These are phyloP conservation scores for Theropithecus gelada DNA, from an alignment of 2,113 vertebrate species.

Conservation along the genomic window DNA sequence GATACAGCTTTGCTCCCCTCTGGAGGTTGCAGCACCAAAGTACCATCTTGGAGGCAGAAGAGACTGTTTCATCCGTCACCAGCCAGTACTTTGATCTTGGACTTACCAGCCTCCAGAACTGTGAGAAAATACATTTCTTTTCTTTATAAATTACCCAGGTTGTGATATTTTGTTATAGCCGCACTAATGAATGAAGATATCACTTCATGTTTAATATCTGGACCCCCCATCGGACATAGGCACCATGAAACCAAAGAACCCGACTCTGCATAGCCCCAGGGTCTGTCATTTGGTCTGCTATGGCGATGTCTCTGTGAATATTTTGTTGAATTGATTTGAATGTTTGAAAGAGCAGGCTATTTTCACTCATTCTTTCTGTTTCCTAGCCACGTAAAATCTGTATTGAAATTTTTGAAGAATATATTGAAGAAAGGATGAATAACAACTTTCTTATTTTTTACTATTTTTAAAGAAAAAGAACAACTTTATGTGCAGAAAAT, in stretches of 20 bases:
- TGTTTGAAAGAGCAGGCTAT: not conserved
- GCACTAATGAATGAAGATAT: not conserved
- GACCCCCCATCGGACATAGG: not conserved
- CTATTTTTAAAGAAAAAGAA: not conserved
- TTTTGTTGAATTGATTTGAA: not conserved
- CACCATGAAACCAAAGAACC: not conserved
- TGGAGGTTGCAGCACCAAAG: not conserved
- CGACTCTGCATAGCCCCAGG: not conserved
- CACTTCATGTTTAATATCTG: not conserved
- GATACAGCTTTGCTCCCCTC: not conserved
- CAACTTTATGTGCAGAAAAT: not conserved
- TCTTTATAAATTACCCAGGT: not conserved
- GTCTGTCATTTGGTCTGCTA: not conserved
- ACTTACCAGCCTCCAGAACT: not conserved
- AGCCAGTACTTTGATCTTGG: not conserved
- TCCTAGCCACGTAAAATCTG: not conserved
- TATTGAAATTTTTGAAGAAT: conserved; percentile 22
- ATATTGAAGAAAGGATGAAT: not conserved
- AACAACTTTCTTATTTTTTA: not conserved
- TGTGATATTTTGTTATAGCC: not conserved
- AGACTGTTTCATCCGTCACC: not conserved
- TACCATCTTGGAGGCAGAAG: not conserved
- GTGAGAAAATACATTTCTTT: not conserved
- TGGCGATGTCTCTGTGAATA: not conserved
- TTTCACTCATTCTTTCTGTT: not conserved